Conservation (phyloP, 2,888 invertebrate genomes). For the Eurytoma adleriae region DNA sequence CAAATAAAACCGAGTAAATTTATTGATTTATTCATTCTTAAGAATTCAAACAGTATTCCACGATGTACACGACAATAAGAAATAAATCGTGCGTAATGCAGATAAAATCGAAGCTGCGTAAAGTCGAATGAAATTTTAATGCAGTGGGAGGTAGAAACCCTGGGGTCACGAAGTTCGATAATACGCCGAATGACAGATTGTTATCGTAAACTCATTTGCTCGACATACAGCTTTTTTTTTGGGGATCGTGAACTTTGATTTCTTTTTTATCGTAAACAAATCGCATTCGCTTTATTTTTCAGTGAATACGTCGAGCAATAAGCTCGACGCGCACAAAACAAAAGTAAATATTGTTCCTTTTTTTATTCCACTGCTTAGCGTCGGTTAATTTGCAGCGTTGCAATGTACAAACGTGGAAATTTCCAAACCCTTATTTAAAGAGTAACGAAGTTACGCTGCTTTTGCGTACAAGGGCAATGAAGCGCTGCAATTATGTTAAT, state of each 20-base stretch:
- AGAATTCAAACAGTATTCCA: neutral
- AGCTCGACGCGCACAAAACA: neutral
- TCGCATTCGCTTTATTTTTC: neutral
- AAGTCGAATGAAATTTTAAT: constrained; percentile 24
- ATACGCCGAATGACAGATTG: neutral
- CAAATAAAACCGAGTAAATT: neutral
- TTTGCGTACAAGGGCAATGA: too few relatives aligned
- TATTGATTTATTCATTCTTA: neutral
- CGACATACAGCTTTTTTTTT: neutral
- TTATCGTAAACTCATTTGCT: neutral
- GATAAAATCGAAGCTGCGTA: neutral
- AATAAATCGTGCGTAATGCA: neutral
- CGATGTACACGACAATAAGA: neutral
- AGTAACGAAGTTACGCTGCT: neutral
- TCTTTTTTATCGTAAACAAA: neutral
- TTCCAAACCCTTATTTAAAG: neutral
- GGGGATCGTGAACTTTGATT: neutral
- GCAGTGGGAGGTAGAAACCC: neutral
- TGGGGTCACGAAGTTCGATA: neutral
- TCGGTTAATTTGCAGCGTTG: neutral
- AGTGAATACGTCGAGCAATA: neutral
- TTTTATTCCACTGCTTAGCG: neutral
- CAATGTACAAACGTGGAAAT: neutral
- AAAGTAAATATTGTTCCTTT: neutral
- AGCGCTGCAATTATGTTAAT: neutral